Evolutionary conservation across 2,888 invertebrate species (phyloP).

Genomic region (Monopis laevigella): DNA sequence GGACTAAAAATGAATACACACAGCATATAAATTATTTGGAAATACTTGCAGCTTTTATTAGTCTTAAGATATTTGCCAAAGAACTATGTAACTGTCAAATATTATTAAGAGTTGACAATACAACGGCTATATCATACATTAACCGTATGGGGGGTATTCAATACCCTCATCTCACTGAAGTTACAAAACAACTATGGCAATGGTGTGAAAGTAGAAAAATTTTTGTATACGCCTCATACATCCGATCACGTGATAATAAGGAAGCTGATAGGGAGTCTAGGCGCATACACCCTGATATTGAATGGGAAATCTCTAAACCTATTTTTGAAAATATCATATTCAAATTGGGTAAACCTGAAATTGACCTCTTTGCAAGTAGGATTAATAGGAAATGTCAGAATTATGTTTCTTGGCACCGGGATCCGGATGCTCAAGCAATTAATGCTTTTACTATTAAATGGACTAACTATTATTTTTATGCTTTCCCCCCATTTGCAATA

Average conservation of each 20-base stretch:
- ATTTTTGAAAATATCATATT: slow-evolving; percentile 11
- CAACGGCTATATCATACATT: slow-evolving; percentile 18
- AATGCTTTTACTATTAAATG: slow-evolving; percentile 14
- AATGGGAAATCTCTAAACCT: slow-evolving; percentile 16
- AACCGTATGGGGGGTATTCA: slow-evolving; percentile 18
- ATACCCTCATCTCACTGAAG: slow-evolving; percentile 18
- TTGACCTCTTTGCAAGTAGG: slow-evolving; percentile 22
- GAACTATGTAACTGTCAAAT: slow-evolving; percentile 14
- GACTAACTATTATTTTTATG: slow-evolving; percentile 14
- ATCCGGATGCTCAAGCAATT: slow-evolving; percentile 12
- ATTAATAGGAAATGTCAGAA: slow-evolving; percentile 20
- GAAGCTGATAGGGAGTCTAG: slow-evolving; percentile 20
- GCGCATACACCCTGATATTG: slow-evolving; percentile 14
- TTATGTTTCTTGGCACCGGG: slow-evolving; percentile 12
- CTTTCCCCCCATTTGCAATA: slow-evolving; percentile 14
- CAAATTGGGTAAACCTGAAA: slow-evolving; percentile 18
- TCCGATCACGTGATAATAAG: slow-evolving; percentile 18
- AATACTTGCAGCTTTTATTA: slow-evolving; percentile 15
- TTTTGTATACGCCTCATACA: slow-evolving; percentile 20
- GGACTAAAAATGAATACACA: slow-evolving; percentile 13
- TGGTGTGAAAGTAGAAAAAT: slow-evolving; percentile 20
- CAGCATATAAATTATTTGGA: slow-evolving; percentile 18
- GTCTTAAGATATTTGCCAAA: slow-evolving; percentile 15
- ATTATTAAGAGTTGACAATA: slow-evolving; percentile 19
- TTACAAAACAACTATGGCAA: slow-evolving; percentile 19